Base-by-base conservation (phyloP, 1,140 invertebrate species). In the Bombus cullumanus region DNA sequence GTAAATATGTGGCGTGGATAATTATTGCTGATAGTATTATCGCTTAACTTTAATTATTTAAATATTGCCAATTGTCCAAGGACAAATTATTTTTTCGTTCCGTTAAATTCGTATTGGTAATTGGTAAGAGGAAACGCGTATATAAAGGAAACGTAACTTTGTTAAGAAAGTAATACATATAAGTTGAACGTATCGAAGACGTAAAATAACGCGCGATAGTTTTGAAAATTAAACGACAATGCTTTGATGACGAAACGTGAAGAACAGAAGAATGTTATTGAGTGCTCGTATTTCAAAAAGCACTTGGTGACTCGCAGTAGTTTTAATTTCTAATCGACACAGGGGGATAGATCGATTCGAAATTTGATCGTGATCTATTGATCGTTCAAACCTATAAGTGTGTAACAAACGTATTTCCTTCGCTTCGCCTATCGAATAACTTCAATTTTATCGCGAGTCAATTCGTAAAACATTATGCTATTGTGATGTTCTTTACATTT, bases 271-370 rank as follows among this genome's bases (percentile, higher is more conserved):
- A 72, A 69, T 66, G 62, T 68, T 69, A 83, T 41, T 6, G 43
- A 47, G 15, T 12, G 68, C 39, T 85, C 77, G n/a, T 31, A 25
- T 85, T 80, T 62, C 83, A 59, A 72, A n/a, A n/a, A 34, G 15
- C 43, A 39, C 3, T 62, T 31, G 25, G 22, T 68, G 31, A 37
- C 31, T 34, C 80, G 34, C 15, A 0, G 6, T 25, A 39, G 53
- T 47, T 39, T 47, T 72, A 85, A 73, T 72, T 80, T 72, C 83
- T 85, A 85, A 85, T 85, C 68, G 71, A 34, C 64, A 72, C 68
- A 34, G 5, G 3, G 10, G 41, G 22, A 6, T 78, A 79, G 68
- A 85, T 85, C 68, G 39, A 53, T 73, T 80, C 77, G 77, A 80
- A 80, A 85, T 80, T 64, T 37, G 77, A 85, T 80, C 76, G 59